Percentiles rank a stretch among this genome's conserved stretches.
phyloP scores from a whole-genome alignment of 2,888 invertebrate species.

The Griposia aprilina region DNA sequence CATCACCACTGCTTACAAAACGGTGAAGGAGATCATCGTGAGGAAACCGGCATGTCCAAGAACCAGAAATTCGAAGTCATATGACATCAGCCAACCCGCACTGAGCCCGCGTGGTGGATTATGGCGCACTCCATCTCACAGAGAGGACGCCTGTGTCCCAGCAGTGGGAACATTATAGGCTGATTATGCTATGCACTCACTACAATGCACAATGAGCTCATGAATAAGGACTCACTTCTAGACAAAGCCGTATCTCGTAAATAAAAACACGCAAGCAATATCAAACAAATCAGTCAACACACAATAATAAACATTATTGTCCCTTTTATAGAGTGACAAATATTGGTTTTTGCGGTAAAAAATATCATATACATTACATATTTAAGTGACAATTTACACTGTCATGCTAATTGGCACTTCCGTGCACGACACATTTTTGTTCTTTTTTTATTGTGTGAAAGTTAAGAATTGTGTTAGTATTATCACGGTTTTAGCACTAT shows the following conservation, averaged over 20 bases:
- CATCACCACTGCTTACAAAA: too few relatives aligned
- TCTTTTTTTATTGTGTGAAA: constrained; percentile 11
- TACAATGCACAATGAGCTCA: not conserved
- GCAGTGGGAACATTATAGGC: too few relatives aligned
- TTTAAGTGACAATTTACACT: constrained; percentile 32
- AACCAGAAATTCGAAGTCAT: too few relatives aligned
- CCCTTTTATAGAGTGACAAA: not conserved
- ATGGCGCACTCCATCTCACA: too few relatives aligned
- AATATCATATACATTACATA: not conserved
- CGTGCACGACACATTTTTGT: constrained; percentile 8
- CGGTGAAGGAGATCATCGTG: too few relatives aligned
- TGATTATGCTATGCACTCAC: too few relatives aligned
- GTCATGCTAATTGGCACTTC: constrained; percentile 24
- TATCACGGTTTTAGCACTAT: constrained; percentile 27
- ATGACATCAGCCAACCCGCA: too few relatives aligned
- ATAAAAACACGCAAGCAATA: not conserved
- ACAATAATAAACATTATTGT: not conserved
- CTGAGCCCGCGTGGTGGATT: too few relatives aligned
- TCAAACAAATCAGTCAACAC: not conserved
- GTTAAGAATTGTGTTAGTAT: constrained; percentile 44
- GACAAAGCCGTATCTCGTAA: not conserved
- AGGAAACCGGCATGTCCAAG: too few relatives aligned
- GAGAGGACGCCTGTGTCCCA: too few relatives aligned
- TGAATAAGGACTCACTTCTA: not conserved
- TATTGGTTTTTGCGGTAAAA: not conserved